Evolutionary conservation across 2,113 vertebrate species (phyloP), one percentile per base, ranked within the genome.

Genomic region (Picathartes gymnocephalus): DNA sequence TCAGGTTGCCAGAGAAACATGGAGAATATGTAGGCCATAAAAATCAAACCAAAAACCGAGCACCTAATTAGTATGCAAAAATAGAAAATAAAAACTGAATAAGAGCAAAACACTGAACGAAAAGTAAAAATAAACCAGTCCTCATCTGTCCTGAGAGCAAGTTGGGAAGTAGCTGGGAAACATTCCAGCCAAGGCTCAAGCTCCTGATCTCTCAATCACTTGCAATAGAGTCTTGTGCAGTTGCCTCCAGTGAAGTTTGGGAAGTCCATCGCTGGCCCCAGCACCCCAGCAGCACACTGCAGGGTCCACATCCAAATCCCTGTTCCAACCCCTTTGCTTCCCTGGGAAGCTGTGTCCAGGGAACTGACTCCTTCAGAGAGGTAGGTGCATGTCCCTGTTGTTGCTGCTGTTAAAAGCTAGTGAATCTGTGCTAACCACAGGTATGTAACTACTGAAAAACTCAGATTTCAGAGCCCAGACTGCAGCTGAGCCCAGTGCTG

Each of bases 1-100:
- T 97, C 98, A 98, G 93, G 93, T 95, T 97, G 97, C 97, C 96
- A 96, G 98, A 97, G 97, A 98, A 98, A 98, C 96, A 96, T 96
- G 93, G 96, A 94, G 98, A 98, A 98, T 98, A 98, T 98, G 97
- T 98, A 98, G 98, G 98, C 97, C 97, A 98, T 98, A 98, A 98
- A 97, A 98, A 97, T 96, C 97, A 98, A 98, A 96, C 97, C 96
- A 92, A 97, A 95, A 97, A 93, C 92, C 88, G 84, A 96, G 95
- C 92, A 95, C 82, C 97, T 98, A 97, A 98, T 98, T 98, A 98
- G 97, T 89, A 97, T 92, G 97, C 95, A 95, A 94, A 97, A 97
- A 92, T 13, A 95, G 90, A 93, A 95, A 97, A 97, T 94, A 94
- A 96, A 91, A 85, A 72, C 58, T 56, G 90, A 91, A 94, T 81